Conservation (phyloP, 2,113 vertebrate species). For the Pyrgilauda ruficollis region DNA sequence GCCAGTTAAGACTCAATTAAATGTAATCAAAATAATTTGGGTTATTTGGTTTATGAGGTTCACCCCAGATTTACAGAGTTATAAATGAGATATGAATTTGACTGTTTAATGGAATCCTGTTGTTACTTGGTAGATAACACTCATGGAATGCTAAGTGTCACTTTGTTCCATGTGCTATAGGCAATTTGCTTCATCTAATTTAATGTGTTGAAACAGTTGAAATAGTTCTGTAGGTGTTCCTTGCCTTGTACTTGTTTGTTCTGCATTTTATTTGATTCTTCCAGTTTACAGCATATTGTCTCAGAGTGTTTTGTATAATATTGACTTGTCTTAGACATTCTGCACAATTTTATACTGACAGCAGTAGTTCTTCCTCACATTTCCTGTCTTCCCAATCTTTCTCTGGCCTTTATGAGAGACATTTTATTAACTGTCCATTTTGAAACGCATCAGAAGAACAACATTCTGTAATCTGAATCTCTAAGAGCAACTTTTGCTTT, state of each 20-base stretch:
- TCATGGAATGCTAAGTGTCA: neutral
- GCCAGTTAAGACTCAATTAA: neutral
- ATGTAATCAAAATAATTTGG: neutral
- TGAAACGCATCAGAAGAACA: neutral
- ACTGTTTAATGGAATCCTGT: neutral
- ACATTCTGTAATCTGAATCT: neutral
- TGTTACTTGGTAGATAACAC: neutral
- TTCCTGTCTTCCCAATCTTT: neutral
- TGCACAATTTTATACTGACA: neutral
- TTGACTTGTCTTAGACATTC: neutral
- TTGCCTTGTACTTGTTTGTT: neutral
- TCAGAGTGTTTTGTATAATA: neutral
- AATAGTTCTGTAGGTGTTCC: neutral
- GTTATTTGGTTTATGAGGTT: neutral
- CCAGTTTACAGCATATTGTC: fast-evolving
- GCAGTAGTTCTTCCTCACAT: neutral
- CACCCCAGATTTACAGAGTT: neutral
- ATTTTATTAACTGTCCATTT: neutral
- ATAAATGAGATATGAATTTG: neutral
- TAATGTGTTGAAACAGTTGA: neutral
- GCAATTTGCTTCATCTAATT: neutral
- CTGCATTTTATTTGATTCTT: neutral
- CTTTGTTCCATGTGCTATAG: neutral
- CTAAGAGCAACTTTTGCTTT: neutral
- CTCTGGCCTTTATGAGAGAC: neutral